Conservation (phyloP, 1,140 invertebrate species). For the Pseudomyrmex gracilis region DNA sequence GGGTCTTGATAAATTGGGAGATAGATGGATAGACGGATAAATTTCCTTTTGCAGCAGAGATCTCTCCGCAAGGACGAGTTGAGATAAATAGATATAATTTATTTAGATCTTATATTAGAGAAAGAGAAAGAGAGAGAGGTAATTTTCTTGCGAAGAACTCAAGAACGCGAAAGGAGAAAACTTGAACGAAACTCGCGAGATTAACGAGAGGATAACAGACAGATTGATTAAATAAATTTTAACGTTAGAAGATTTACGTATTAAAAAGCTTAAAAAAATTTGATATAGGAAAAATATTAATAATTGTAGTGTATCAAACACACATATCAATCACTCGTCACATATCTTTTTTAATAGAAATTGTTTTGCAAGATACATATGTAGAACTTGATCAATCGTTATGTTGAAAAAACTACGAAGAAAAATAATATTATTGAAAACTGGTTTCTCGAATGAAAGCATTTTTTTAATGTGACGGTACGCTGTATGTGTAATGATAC, state of each 20-base stretch:
- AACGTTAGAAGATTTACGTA: not conserved
- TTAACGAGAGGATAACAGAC: not conserved
- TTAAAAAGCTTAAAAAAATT: too few species aligned
- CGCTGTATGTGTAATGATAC: conserved; percentile 10
- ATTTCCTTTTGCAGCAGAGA: conserved; percentile 20
- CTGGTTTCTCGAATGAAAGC: not conserved
- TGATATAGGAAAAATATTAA: too few species aligned
- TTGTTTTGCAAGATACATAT: not conserved
- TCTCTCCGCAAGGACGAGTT: conserved; percentile 20
- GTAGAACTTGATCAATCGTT: not conserved
- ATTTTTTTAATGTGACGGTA: not conserved
- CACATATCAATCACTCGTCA: too few species aligned
- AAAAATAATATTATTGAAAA: not conserved
- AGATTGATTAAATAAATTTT: conserved; percentile 5
- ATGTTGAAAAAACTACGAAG: too few species aligned
- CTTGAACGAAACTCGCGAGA: not conserved
- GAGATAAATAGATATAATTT: conserved; percentile 60
- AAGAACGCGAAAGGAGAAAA: not conserved
- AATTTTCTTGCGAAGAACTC: not conserved
- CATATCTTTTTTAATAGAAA: not conserved
- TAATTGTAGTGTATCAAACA: too few species aligned
- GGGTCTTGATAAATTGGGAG: conserved; percentile 50
- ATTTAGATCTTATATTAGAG: conserved; percentile 29
- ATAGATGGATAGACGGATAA: conserved; percentile 52
- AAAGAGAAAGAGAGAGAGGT: too few species aligned